Evolutionary conservation across 1,140 invertebrate genomes (phyloP).

Genomic region (Philotrypesis tridentata): DNA sequence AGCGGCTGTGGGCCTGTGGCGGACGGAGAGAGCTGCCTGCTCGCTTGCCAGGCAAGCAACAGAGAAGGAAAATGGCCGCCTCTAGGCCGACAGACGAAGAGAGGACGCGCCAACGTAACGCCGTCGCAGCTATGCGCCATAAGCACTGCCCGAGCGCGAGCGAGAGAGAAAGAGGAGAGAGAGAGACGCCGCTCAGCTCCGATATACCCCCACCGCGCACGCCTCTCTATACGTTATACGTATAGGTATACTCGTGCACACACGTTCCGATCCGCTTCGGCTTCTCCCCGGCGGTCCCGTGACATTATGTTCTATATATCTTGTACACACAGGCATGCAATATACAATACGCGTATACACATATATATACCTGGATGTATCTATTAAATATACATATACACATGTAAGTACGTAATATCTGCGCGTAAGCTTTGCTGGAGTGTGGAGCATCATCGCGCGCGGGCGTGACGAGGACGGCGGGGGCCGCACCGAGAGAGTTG

Average conservation of each 20-base stretch:
- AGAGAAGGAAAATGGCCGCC: constrained; percentile 50
- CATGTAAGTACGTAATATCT: not conserved
- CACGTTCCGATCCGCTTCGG: no score
- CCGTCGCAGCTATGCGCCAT: not conserved
- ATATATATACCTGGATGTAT: no score
- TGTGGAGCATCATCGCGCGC: not conserved
- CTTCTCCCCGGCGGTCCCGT: not conserved
- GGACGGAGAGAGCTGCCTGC: not conserved
- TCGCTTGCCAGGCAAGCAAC: constrained; percentile 10
- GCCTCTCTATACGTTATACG: no score
- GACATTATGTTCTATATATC: not conserved
- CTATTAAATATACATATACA: not conserved
- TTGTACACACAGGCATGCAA: no score
- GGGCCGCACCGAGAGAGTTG: no score
- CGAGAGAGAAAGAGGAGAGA: not conserved
- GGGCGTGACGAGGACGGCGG: not conserved
- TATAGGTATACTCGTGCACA: no score
- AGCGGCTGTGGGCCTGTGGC: not conserved
- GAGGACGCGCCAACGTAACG: constrained; percentile 21
- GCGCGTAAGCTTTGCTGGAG: no score
- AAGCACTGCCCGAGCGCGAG: constrained; percentile 2
- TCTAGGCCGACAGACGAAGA: constrained; percentile 14
- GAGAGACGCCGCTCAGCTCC: not conserved
- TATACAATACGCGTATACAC: no score
- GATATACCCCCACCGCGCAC: not conserved